These are phyloP conservation scores for Crossaster papposus DNA, from an alignment of 53 echinoderm and acorn worm genomes.

Conservation along the genomic window DNA sequence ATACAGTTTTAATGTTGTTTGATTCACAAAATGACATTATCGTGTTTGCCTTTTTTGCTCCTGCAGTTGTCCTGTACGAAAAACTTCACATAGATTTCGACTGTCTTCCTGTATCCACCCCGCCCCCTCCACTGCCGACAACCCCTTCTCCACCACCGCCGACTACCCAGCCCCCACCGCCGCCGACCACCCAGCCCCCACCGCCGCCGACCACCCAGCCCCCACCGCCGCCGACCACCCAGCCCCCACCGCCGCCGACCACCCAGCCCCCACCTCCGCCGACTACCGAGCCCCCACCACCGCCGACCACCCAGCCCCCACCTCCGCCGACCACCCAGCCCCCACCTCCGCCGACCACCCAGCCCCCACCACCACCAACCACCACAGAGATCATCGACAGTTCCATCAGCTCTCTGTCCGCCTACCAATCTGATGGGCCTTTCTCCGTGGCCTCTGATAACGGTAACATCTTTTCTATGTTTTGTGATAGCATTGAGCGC, in stretches of 20 bases:
- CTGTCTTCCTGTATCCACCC: constrained; percentile 1
- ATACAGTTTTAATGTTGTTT: background rate
- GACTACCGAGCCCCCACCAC: background rate
- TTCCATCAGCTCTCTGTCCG: constrained; percentile 22
- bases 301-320: background rate
- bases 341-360: constrained; percentile 1
- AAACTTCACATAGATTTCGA: constrained; percentile 18
- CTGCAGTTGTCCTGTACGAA: constrained; percentile 6
- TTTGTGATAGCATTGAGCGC: too few species aligned
- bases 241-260: background rate
- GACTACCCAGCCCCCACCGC: background rate
- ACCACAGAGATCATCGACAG: constrained; percentile 11
- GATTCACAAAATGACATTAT: background rate
- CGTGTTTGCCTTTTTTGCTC: background rate
- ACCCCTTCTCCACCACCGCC: constrained; percentile 4
- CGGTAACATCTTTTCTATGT: background rate
- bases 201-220: background rate
- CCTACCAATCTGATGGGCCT: constrained; percentile 11
- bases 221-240: constrained; percentile 2
- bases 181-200: background rate
- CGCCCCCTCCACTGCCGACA: background rate
- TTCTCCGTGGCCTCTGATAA: constrained; percentile 18
- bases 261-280: background rate
- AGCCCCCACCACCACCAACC: background rate
- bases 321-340: background rate